A percentile compares a stretch with the other conserved stretches of the same genome.
phyloP scores from a whole-genome alignment of 2,888 invertebrate genomes.

The Eupithecia abbreviata region DNA sequence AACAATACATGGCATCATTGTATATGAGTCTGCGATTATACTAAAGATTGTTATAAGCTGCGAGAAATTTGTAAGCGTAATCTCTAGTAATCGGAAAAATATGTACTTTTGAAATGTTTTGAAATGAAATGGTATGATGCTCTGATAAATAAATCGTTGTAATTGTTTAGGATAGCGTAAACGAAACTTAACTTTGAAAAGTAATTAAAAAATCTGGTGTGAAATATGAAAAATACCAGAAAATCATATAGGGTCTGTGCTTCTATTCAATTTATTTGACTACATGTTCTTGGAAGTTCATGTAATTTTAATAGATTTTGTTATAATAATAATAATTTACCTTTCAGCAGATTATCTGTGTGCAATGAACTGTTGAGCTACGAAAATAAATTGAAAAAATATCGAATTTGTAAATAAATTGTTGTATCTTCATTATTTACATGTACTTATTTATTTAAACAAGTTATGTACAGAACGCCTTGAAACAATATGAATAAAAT shows the following conservation, averaged over 20 bases:
- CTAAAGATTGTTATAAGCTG: background rate
- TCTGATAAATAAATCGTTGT: background rate
- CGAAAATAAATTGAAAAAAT: background rate
- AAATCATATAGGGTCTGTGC: background rate
- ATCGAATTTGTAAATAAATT: conserved; percentile 8
- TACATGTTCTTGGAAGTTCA: background rate
- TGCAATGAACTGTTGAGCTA: background rate
- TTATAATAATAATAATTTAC: background rate
- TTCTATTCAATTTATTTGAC: background rate
- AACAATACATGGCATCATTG: background rate
- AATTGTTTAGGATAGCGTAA: background rate
- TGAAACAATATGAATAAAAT: conserved; percentile 24
- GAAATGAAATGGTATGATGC: background rate
- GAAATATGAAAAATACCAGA: background rate
- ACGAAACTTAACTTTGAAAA: background rate
- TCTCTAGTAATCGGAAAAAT: background rate
- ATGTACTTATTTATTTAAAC: conserved; percentile 11
- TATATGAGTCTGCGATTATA: background rate
- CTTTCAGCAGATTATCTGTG: background rate
- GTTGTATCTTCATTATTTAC: background rate
- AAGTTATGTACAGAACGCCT: conserved; percentile 28
- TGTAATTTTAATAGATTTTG: background rate
- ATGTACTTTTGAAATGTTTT: background rate
- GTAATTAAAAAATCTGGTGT: background rate
- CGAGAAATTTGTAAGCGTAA: background rate